These are phyloP conservation scores for Callorhinus ursinus DNA, from an alignment of 2,113 vertebrate species.

Conservation along the genomic window DNA sequence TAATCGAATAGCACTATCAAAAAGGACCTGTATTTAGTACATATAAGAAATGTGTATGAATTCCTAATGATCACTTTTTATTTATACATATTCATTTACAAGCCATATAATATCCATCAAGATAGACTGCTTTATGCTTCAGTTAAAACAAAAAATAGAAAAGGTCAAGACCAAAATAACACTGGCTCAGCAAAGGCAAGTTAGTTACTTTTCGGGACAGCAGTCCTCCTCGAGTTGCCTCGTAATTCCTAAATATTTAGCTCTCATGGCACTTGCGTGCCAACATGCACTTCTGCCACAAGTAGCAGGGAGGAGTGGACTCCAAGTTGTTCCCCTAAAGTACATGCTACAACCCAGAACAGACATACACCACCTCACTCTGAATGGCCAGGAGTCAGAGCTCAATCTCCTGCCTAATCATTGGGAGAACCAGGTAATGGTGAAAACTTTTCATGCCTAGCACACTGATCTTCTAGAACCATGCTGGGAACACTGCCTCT, in stretches of 20 bases:
- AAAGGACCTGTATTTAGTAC: neutral
- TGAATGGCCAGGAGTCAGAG: neutral
- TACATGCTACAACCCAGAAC: neutral
- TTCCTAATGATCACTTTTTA: neutral
- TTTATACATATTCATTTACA: neutral
- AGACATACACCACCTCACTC: neutral
- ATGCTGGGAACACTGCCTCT: neutral
- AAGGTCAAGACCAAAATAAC: neutral
- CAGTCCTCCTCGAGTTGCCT: neutral
- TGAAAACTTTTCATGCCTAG: rapidly evolving
- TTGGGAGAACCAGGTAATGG: neutral
- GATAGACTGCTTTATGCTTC: neutral
- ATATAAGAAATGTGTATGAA: neutral
- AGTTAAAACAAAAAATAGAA: neutral
- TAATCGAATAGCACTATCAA: neutral
- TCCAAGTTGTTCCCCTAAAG: neutral
- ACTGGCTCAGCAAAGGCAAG: neutral
- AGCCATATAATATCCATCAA: neutral
- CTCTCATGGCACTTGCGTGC: rapidly evolving
- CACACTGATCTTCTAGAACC: neutral
- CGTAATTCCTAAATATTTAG: neutral
- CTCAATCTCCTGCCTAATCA: neutral
- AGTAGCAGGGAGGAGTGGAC: neutral
- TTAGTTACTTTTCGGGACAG: no score
- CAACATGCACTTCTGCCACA: rapidly evolving